Percentiles rank a stretch among this genome's conserved stretches.
phyloP scores from a whole-genome alignment of 2,113 vertebrate genomes.

The Pterocles orientalis region DNA sequence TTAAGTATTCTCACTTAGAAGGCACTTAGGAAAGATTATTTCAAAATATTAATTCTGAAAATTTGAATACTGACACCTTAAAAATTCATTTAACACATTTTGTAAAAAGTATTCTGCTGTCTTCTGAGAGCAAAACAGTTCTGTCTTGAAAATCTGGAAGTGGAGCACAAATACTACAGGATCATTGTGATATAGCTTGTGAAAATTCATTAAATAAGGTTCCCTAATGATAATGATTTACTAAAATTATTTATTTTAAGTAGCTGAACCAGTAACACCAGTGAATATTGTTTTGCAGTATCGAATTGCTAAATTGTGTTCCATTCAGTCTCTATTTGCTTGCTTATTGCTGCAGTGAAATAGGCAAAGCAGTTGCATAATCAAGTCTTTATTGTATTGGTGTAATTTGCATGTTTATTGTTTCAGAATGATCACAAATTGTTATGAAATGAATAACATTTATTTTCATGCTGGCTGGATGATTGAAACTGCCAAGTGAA shows the following conservation, averaged over 20 bases:
- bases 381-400: conserved; percentile 38
- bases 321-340: not conserved
- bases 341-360: conserved; percentile 17
- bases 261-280: not conserved
- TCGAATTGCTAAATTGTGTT: not conserved
- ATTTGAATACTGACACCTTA: not conserved
- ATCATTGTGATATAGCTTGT: not conserved
- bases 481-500: not conserved
- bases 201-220: not conserved
- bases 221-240: not conserved
- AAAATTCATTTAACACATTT: not conserved
- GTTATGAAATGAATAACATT: conserved; percentile 41
- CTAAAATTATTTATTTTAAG: conserved; percentile 21
- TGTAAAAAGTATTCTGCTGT: not conserved
- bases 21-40: not conserved
- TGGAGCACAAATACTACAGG: not conserved
- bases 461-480: conserved; percentile 26
- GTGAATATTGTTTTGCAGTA: not conserved
- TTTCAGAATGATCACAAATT: conserved; percentile 43
- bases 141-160: not conserved
- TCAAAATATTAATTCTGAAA: not conserved
- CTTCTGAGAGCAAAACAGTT: not conserved
- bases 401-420: conserved; percentile 49
- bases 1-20: not conserved
- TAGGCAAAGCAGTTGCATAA: conserved; percentile 22